Evolutionary conservation across 2,113 vertebrate genomes (phyloP).

Genomic region (Struthio camelus): DNA sequence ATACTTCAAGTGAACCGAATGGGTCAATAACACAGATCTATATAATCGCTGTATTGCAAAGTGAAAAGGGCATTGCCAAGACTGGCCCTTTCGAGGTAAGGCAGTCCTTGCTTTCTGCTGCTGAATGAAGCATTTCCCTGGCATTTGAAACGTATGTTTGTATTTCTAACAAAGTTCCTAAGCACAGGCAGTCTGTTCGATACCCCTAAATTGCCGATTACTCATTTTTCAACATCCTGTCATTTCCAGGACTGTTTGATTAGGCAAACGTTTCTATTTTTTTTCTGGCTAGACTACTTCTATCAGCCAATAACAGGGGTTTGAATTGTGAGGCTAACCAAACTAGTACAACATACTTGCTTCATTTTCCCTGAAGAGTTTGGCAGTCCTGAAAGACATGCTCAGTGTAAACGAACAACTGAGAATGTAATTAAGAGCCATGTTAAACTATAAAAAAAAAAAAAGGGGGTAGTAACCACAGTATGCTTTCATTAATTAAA

Average conservation of each 20-base stretch:
- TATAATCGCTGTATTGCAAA: neutral
- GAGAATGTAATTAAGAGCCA: slow-evolving; percentile 63
- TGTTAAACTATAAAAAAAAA: slow-evolving; percentile 68
- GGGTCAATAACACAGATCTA: neutral
- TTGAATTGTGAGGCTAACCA: slow-evolving; percentile 42
- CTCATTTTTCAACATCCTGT: neutral
- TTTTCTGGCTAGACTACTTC: neutral
- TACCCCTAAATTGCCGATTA: neutral
- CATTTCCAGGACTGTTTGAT: slow-evolving; percentile 37
- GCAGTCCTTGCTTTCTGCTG: slow-evolving; percentile 1
- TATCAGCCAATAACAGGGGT: neutral
- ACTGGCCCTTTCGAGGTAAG: slow-evolving; percentile 5
- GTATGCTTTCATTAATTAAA: slow-evolving; percentile 74
- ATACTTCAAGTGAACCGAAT: neutral
- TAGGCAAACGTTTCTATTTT: neutral
- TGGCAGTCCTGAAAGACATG: slow-evolving; percentile 60
- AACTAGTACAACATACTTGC: slow-evolving; percentile 8
- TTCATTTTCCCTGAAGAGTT: slow-evolving; percentile 55
- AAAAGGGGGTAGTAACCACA: slow-evolving; percentile 55
- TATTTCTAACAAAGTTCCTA: slow-evolving; percentile 29
- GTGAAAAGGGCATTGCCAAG: slow-evolving; percentile 26
- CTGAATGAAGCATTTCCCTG: slow-evolving; percentile 19
- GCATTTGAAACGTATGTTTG: neutral
- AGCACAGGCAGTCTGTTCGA: neutral
- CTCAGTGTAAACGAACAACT: slow-evolving; percentile 62